phyloP scores from a whole-genome alignment of 2,797 vertebrate species.

The Yasuhikotakia modesta region DNA sequence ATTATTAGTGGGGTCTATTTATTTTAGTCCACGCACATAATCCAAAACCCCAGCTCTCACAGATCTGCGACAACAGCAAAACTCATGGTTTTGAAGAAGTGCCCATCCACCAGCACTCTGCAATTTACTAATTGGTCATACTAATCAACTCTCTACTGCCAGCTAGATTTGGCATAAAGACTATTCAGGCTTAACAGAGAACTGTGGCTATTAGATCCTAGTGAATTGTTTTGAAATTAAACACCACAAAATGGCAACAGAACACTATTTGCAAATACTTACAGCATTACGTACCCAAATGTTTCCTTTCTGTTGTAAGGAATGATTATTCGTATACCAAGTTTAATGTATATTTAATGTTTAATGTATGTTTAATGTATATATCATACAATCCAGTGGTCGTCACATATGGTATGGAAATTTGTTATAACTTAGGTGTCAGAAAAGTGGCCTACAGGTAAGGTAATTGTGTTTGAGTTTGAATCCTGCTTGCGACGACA shows the following conservation, averaged over 20 bases:
- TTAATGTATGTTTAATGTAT: no score
- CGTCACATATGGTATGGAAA: no score
- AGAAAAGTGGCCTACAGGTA: no score
- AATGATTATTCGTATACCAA: no score
- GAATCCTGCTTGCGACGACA: no score
- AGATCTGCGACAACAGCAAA: conserved; percentile 33
- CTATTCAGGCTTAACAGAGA: conserved; percentile 5
- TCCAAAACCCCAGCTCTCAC: background rate
- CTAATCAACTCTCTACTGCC: conserved; percentile 30
- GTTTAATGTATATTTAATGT: no score
- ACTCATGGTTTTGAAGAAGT: conserved; percentile 37
- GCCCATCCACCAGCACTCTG: conserved; percentile 3
- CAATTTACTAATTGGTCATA: conserved; percentile 45
- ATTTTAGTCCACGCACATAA: conserved; percentile 28
- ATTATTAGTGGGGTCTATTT: conserved; percentile 15
- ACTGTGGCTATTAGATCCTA: background rate
- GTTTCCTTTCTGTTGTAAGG: background rate
- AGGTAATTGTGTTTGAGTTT: no score
- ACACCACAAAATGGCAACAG: background rate
- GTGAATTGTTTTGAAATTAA: background rate
- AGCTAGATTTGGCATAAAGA: conserved; percentile 8
- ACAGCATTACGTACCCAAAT: background rate
- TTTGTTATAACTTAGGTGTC: no score
- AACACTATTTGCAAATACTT: background rate
- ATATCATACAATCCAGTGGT: no score